phyloP scores from a whole-genome alignment of 2,888 invertebrate species.

The Elysia crispata region DNA sequence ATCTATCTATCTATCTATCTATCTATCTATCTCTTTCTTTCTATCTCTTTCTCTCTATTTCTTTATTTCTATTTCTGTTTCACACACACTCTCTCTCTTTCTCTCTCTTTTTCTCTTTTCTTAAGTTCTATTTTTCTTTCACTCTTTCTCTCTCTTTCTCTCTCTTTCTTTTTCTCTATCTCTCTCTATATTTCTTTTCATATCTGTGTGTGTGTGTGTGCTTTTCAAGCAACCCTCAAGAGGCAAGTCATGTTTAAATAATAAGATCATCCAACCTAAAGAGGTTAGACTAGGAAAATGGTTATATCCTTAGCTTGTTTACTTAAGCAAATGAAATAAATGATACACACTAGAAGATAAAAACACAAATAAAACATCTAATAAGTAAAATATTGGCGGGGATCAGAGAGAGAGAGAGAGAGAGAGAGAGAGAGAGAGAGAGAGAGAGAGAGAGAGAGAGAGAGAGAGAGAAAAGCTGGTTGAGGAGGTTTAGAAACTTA shows the following conservation, averaged over 20 bases:
- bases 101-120: no score
- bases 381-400: not conserved
- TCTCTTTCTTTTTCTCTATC: no score
- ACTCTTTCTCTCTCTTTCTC: no score
- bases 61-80: not conserved
- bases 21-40: not conserved
- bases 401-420: no score
- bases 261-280: no score
- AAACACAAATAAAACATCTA: not conserved
- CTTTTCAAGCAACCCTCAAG: not conserved
- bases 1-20: not conserved
- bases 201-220: not conserved
- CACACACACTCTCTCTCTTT: not conserved
- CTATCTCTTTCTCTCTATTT: not conserved
- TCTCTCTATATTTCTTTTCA: no score
- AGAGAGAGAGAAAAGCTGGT: no score
- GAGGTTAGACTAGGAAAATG: no score
- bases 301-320: not conserved
- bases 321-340: not conserved
- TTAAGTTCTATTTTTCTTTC: no score
- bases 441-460: no score
- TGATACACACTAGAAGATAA: not conserved
- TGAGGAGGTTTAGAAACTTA: no score
- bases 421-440: no score
- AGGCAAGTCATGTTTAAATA: not conserved